Evolutionary conservation across 2,113 vertebrate genomes (phyloP), one percentile per base, ranked within the genome.

Genomic region (Ancistrus triradiatus): DNA sequence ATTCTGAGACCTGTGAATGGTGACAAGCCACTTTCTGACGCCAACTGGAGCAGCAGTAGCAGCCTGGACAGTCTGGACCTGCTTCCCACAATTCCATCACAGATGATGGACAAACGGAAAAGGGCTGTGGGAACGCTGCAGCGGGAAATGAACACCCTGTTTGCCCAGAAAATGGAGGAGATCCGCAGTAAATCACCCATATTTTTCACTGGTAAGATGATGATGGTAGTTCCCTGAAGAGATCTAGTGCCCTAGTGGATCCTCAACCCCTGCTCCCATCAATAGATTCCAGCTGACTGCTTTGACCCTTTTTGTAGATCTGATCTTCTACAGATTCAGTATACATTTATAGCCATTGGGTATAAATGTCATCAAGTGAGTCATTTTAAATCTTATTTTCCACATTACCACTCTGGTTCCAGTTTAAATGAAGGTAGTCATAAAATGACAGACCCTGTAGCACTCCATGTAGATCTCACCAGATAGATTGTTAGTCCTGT

Each of bases 81-180:
- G 3, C 86, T 88, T 61, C 81, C 50, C 21, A 63, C 68, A 64
- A 84, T 86, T 63, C 87, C 88, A 50, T 76, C 44, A 15, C 80
- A 68, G 47, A 77, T 82, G 56, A 78, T 89, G 0, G 92, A 94
- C 83, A 81, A 78, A 61, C 80, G 84, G 68, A 85, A 76, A 78
- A 89, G 89, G 75, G 92, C 90, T 25, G 88, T 78, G 10, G 95
- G 96, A 77, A 95, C 93, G 61, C 88, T 95, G 46, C 95, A 97
- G 86, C 85, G 93, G 37, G 96, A 99, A 90, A 94, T 97, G 93
- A 97, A 94, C 4, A 90, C 92, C 76, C 87, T 98, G 80, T 97
- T 95, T 70, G 77, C 89, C 71, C 93, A 92, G 90, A 98, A 97
- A 85, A 85, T 98, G 93, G 92, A 98, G 74, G 95, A 97, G 87